Evolutionary conservation across 2,888 invertebrate species (phyloP).

Genomic region (Kuschelorhynchus macadamiae): DNA sequence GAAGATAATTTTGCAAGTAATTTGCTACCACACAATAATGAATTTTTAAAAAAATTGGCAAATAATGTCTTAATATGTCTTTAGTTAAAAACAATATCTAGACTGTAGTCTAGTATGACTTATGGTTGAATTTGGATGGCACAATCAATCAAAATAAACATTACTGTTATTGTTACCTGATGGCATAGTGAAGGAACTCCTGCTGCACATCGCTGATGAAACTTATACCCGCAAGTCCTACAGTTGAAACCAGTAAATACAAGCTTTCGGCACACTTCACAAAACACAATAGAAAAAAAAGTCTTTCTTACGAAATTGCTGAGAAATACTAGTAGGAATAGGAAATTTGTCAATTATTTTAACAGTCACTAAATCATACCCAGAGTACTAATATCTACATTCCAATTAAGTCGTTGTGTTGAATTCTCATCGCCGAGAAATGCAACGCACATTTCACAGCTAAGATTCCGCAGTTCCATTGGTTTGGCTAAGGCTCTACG

Average conservation of each 20-base stretch:
- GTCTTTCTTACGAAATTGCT: constrained; percentile 97
- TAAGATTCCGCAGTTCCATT: constrained; percentile 89
- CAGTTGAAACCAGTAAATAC: constrained; percentile 98
- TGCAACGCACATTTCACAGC: constrained; percentile 92
- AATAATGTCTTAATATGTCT: too few relatives aligned
- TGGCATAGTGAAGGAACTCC: constrained; percentile 92
- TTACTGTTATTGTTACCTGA: constrained; percentile 74
- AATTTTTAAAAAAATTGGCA: too few relatives aligned
- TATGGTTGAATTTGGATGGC: too few relatives aligned
- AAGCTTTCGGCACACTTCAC: constrained; percentile 94
- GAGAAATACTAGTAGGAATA: constrained; percentile 92
- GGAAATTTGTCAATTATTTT: constrained; percentile 89
- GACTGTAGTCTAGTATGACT: too few relatives aligned
- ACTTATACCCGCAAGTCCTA: constrained; percentile 96
- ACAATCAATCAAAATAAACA: too few relatives aligned
- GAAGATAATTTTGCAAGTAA: too few relatives aligned
- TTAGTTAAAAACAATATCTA: too few relatives aligned
- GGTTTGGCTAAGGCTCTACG: constrained; percentile 93
- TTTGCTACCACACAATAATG: too few relatives aligned
- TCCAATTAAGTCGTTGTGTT: constrained; percentile 87
- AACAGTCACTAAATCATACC: constrained; percentile 91
- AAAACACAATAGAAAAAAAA: constrained; percentile 97
- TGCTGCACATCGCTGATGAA: constrained; percentile 94
- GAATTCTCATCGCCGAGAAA: constrained; percentile 74
- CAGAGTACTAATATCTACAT: constrained; percentile 90